Conservation (phyloP, 2,888 invertebrate genomes). For the Ophion costatus region DNA sequence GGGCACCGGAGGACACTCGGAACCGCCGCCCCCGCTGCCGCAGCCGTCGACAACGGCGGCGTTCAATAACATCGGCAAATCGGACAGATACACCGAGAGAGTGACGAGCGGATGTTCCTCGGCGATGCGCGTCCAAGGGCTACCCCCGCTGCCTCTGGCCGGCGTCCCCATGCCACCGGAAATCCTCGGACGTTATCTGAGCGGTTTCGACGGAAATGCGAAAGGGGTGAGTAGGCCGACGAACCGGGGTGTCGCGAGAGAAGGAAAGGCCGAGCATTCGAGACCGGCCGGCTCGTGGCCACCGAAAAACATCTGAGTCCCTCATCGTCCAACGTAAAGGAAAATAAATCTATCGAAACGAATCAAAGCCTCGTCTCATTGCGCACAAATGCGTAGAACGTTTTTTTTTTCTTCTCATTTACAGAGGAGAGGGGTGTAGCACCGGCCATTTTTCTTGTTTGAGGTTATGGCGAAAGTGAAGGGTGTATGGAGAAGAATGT, state of each 20-base stretch:
- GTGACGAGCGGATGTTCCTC: conserved; percentile 50
- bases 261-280: conserved; percentile 49
- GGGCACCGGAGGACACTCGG: conserved; percentile 14
- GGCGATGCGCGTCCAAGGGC: conserved; percentile 42
- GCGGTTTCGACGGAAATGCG: conserved; percentile 73
- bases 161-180: conserved; percentile 77
- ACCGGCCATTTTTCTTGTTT: background rate
- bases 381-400: background rate
- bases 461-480: too few species aligned
- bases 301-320: conserved; percentile 55
- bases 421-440: background rate
- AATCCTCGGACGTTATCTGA: conserved; percentile 77
- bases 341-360: conserved; percentile 26
- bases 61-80: conserved; percentile 49
- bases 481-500: too few species aligned
- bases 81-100: conserved; percentile 61
- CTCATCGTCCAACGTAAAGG: conserved; percentile 9
- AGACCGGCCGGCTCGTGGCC: conserved; percentile 58
- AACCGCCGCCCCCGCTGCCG: background rate
- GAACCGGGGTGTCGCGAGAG: conserved; percentile 59
- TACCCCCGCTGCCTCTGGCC: conserved; percentile 40
- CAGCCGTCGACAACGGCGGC: conserved; percentile 20
- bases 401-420: background rate
- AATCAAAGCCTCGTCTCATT: conserved; percentile 21
- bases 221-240: conserved; percentile 78